These are phyloP conservation scores for Bovichtus diacanthus DNA, from an alignment of 2,797 vertebrate genomes.

Conservation along the genomic window DNA sequence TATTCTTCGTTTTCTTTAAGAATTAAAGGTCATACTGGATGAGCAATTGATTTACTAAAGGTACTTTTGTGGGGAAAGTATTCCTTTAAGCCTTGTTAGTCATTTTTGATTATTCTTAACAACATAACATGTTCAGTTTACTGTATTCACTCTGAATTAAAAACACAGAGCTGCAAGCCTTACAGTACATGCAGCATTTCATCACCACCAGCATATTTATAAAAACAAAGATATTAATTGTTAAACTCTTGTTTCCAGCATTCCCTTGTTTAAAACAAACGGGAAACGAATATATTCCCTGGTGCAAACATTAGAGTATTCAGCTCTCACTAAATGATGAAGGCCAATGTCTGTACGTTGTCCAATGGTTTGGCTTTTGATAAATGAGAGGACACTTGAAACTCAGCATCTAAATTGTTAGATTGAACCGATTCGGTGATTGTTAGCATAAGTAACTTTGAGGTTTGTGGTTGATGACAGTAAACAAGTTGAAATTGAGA, in stretches of 20 bases:
- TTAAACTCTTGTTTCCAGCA: neutral
- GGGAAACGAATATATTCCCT: neutral
- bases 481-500: conserved; percentile 2
- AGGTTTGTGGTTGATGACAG: conserved; percentile 7
- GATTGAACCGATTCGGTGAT: conserved; percentile 9
- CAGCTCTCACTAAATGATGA: conserved; percentile 7
- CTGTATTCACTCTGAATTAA: conserved; percentile 1
- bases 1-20: no score
- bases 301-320: neutral
- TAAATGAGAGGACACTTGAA: conserved; percentile 7
- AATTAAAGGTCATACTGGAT: no score
- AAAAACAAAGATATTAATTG: neutral
- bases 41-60: no score
- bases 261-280: neutral
- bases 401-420: conserved; percentile 18
- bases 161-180: neutral
- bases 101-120: neutral
- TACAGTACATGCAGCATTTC: conserved; percentile 13
- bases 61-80: no score
- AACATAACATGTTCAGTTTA: neutral
- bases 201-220: conserved; percentile 5
- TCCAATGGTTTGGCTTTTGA: conserved; percentile 18
- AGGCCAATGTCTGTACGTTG: neutral
- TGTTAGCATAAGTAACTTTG: conserved; percentile 20
- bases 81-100: neutral